A percentile compares a stretch with the other conserved stretches of the same genome.
Conservation (phyloP, 1,140 invertebrate genomes). For the Lamellibrachia luymesi region DNA sequence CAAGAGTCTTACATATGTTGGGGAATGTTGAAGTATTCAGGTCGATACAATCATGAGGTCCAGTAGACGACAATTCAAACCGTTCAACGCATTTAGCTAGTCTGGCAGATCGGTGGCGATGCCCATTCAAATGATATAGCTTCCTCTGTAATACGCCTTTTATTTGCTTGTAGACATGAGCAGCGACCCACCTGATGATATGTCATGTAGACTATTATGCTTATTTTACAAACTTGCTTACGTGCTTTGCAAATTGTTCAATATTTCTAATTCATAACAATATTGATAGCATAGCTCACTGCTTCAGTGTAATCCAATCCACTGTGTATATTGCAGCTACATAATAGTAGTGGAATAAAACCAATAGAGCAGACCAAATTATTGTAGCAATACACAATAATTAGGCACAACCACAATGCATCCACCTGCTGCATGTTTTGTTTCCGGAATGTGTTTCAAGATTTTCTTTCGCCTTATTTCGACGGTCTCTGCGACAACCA, state of each 20-base stretch:
- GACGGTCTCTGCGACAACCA: background rate
- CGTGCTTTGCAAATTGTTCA: background rate
- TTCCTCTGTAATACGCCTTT: background rate
- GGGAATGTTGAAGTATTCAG: background rate
- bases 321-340: background rate
- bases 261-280: background rate
- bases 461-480: background rate
- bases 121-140: background rate
- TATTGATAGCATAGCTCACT: background rate
- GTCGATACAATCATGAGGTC: background rate
- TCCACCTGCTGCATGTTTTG: background rate
- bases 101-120: background rate
- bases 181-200: background rate
- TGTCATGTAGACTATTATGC: background rate
- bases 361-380: background rate
- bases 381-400: background rate
- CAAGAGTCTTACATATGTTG: background rate
- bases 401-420: background rate
- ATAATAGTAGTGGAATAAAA: background rate
- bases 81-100: no score
- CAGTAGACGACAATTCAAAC: background rate
- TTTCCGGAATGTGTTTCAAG: background rate
- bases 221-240: background rate
- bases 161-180: background rate
- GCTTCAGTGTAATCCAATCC: background rate